These are phyloP conservation scores for Odocoileus hemionus DNA, from an alignment of 2,113 vertebrate genomes.

Conservation along the genomic window DNA sequence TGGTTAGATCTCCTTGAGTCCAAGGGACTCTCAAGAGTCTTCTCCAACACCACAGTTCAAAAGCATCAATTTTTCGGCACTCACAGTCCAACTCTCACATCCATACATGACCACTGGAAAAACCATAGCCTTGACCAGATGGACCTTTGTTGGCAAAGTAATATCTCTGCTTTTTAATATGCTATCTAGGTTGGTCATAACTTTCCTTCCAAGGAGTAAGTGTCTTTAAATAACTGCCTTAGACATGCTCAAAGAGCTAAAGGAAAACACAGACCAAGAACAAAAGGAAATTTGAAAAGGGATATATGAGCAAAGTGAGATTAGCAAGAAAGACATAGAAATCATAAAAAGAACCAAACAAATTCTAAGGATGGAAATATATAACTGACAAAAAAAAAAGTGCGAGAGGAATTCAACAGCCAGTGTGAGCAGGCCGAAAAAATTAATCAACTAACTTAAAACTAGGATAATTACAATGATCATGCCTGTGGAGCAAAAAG, in stretches of 20 bases:
- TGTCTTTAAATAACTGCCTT: background rate
- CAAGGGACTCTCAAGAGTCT: too few relatives aligned
- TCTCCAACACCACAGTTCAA: too few relatives aligned
- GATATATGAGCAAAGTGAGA: background rate
- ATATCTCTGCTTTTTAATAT: too few relatives aligned
- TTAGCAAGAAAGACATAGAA: background rate
- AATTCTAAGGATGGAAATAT: background rate
- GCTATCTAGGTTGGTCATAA: too few relatives aligned
- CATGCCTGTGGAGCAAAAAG: background rate
- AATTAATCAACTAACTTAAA: background rate
- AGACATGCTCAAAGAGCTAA: background rate
- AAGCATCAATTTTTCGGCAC: too few relatives aligned
- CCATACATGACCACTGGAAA: too few relatives aligned
- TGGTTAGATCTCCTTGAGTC: too few relatives aligned
- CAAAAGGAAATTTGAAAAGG: background rate
- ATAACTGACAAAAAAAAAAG: background rate
- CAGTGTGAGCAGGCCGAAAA: background rate
- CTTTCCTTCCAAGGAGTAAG: too few relatives aligned
- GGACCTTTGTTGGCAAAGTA: too few relatives aligned
- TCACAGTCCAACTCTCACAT: too few relatives aligned
- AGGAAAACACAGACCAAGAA: background rate
- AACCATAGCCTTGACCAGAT: too few relatives aligned
- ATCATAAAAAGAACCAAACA: background rate
- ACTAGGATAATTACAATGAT: background rate
- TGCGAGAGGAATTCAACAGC: background rate